A percentile compares a stretch with the other conserved stretches of the same genome.
phyloP scores from a whole-genome alignment of 2,113 vertebrate species.

The Capreolus pygargus region DNA sequence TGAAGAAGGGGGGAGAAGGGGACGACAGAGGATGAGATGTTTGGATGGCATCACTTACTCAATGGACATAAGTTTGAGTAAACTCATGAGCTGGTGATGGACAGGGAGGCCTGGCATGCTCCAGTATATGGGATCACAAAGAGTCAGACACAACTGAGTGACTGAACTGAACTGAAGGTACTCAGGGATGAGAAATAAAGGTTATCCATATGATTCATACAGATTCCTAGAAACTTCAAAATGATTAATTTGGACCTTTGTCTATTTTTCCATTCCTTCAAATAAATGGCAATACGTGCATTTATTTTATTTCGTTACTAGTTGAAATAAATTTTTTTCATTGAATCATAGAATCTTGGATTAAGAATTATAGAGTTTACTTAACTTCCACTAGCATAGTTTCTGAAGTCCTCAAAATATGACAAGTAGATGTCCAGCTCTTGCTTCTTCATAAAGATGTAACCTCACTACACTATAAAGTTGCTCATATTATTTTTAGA shows the following conservation, averaged over 20 bases:
- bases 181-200: background rate
- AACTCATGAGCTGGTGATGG: background rate
- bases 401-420: background rate
- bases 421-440: background rate
- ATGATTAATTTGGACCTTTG: background rate
- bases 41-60: background rate
- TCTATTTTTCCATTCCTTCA: background rate
- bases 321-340: background rate
- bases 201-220: background rate
- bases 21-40: background rate
- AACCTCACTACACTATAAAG: background rate
- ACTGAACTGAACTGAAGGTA: background rate
- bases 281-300: background rate
- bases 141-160: background rate
- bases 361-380: background rate
- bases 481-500: background rate
- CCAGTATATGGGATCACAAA: background rate
- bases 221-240: background rate
- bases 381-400: background rate
- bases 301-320: background rate
- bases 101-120: background rate
- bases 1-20: rapidly evolving
- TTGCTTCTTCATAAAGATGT: background rate
- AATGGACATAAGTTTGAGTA: background rate
- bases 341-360: background rate